Evolutionary conservation across 2,113 vertebrate genomes (phyloP), one percentile per base, ranked within the genome.

Genomic region (Pitta sordida): DNA sequence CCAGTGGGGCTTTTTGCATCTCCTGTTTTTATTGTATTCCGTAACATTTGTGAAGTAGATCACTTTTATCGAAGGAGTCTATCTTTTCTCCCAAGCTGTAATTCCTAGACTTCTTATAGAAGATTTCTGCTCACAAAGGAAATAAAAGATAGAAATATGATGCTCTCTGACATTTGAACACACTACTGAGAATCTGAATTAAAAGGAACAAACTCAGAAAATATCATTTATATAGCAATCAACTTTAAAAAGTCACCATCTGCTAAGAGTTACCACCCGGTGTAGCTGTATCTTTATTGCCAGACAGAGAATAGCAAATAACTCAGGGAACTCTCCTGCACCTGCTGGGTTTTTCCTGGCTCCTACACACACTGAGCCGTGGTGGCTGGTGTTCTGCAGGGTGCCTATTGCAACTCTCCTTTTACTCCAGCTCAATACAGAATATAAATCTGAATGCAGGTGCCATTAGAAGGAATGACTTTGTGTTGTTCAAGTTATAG

Each of bases 181-280:
- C 4, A 5, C 70, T 85, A 69, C 67, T 39, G 84, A 95, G 89
- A 73, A 82, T 86, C 67, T 80, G 89, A 85, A 92, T 90, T 91
- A 90, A 92, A 95, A 92, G 84, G 75, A 91, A 69, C 59, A 94
- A 91, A 90, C 82, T 83, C 84, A 56, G 79, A 88, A 94, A 91
- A 85, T 69, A 74, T 83, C 91, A 86, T 87, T 96, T 77, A 83
- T 87, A 52, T 59, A 67, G 71, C 84, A 82, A 87, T 85, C 70
- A 65, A 79, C 89, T 91, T 90, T 62, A 65, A 83, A 96, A 94
- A 91, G 89, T 91, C 95, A 91, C 95, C 94, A 77, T 94, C 90
- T 95, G 93, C 94, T 92, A 58, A 39, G 84, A 92, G 83, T 88
- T 92, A 82, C 92, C 91, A 92, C 86, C 83, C 2, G 6, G 83